Evolutionary conservation across 2,797 vertebrate species (phyloP).

Genomic region (Peromyscus nudipes): DNA sequence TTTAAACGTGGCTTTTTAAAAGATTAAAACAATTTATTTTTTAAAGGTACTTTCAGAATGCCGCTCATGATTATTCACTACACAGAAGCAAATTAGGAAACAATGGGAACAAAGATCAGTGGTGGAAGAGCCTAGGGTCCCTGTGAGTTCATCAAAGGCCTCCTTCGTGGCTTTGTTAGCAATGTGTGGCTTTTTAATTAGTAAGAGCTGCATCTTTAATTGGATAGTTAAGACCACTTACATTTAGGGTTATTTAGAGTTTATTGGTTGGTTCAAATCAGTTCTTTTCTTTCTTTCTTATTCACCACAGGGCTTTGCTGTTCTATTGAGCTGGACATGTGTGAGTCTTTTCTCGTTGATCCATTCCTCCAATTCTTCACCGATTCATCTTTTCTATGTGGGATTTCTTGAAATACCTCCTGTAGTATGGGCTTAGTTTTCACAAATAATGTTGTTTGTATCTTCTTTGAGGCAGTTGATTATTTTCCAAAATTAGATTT

Average conservation of each 20-base stretch:
- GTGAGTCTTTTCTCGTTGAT: too few species aligned
- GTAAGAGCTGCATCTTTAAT: background rate
- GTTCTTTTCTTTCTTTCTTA: too few species aligned
- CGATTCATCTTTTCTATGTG: too few species aligned
- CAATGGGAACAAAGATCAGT: slow-evolving; percentile 87
- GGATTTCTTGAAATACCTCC: background rate
- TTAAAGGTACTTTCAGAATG: background rate
- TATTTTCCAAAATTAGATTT: background rate
- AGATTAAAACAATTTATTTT: slow-evolving; percentile 56
- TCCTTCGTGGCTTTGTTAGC: too few species aligned
- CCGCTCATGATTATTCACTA: background rate
- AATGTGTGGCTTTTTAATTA: background rate
- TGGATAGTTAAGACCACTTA: background rate
- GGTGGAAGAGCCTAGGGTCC: slow-evolving; percentile 95
- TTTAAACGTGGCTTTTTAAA: background rate
- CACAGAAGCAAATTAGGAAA: background rate
- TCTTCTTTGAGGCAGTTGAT: background rate
- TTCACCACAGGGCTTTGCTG: too few species aligned
- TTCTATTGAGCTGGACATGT: background rate
- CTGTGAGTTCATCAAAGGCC: slow-evolving; percentile 88
- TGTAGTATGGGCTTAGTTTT: background rate
- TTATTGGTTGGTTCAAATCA: background rate
- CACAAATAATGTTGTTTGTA: background rate
- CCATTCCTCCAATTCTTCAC: background rate
- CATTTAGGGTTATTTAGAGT: background rate